Evolutionary conservation across 2,888 invertebrate species (phyloP), one percentile per base, ranked within the genome.

Genomic region (Augochlorella aurata): DNA sequence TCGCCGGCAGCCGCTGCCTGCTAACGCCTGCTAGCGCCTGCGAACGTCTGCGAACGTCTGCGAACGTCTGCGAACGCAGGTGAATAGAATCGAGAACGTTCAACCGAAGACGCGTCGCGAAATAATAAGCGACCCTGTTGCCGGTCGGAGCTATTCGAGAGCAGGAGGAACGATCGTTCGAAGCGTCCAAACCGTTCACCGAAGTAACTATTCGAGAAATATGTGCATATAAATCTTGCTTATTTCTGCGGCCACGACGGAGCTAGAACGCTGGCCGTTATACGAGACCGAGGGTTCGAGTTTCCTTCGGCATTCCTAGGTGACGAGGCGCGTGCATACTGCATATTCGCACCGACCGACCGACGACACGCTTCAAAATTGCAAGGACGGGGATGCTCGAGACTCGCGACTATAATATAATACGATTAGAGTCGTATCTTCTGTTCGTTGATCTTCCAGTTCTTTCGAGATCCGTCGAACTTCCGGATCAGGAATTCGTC

Each of bases 241-340:
- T 87, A 85, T 81, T 81, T 87, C 50, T 74, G 66, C 50, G 72
- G 61, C 54, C 71, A 68, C 58, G 63, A 63, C 67, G 70, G 74
- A 79, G 81, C 71, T 81, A 71, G 52, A 83, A 76, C 81, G 54
- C 74, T 47, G 72, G 58, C 72, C 79, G 81, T 87, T 87, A 87
- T 63, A 79, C 81, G 85, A 82, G 81, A 83, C 76, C 54, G 65
- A 21, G 87, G 79, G 77, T 85, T 78, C 77, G 77, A 69, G 38
- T 87, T 87, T 83, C 85, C 76, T 87, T 70, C 74, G 77, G 83
- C 81, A 87, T 87, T 87, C 84, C 79, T 85, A 74, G 76, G 67
- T 84, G 85, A 82, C 85, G 74, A 87, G 76, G 81, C 83, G 75
- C 67, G 61, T 78, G 74, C 76, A 79, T 52, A 49, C 63, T 81